A percentile compares a stretch with the other conserved stretches of the same genome.
Evolutionary conservation across 2,888 invertebrate genomes (phyloP).

Genomic region (Cabera pusaria): DNA sequence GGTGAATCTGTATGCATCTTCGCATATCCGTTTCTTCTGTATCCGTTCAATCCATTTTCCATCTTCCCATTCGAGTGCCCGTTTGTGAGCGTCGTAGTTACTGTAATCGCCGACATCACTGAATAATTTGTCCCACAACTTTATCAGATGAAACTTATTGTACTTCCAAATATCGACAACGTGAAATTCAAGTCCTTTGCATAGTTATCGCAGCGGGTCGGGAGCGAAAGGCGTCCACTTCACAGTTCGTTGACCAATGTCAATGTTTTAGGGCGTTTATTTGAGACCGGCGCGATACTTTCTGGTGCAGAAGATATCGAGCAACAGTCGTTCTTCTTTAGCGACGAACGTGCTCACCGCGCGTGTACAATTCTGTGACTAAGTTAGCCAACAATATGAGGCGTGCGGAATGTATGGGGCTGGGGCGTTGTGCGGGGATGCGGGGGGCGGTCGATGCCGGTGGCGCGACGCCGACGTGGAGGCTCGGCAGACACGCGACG

Average conservation of each 20-base stretch:
- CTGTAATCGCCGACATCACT: constrained; percentile 69
- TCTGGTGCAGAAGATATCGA: constrained; percentile 30
- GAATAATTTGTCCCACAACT: constrained; percentile 27
- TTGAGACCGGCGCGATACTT: constrained; percentile 31
- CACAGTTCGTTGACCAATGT: constrained; percentile 32
- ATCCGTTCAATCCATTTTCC: constrained; percentile 62
- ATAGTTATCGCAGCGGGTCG: constrained; percentile 9
- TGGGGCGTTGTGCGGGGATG: constrained; percentile 31
- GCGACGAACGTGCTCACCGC: constrained; percentile 39
- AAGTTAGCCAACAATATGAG: constrained; percentile 42
- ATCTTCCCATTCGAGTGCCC: constrained; percentile 64
- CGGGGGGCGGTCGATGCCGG: constrained; percentile 55
- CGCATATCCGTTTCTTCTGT: constrained; percentile 67
- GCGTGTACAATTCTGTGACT: constrained; percentile 49
- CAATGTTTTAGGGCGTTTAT: constrained; percentile 25
- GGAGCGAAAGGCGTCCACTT: constrained; percentile 19
- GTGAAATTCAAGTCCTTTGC: constrained; percentile 18
- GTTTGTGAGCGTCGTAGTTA: constrained; percentile 69
- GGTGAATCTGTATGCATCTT: constrained; percentile 53
- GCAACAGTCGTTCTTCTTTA: constrained; percentile 13
- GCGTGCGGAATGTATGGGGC: constrained; percentile 53
- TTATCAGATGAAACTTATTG: constrained; percentile 23
- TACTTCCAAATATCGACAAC: constrained; percentile 24
- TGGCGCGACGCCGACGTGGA: constrained; percentile 82
- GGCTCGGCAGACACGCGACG: constrained; percentile 75